These are phyloP conservation scores for Tapirus terrestris DNA, from an alignment of 2,113 vertebrate genomes.

Conservation along the genomic window DNA sequence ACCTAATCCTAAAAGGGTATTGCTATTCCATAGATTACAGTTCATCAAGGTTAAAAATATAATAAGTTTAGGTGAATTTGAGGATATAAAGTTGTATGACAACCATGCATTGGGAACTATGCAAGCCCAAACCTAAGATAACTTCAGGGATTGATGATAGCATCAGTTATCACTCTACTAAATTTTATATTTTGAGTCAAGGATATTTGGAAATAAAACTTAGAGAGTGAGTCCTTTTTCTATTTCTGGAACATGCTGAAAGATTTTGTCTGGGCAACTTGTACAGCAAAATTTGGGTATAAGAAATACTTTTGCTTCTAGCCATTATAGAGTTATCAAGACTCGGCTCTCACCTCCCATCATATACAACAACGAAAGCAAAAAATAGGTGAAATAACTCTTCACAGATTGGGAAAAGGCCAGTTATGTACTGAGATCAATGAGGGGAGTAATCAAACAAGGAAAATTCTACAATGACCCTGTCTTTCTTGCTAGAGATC, in stretches of 20 bases:
- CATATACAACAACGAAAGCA: background rate
- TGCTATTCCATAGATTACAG: background rate
- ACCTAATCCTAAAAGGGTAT: background rate
- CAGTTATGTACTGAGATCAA: background rate
- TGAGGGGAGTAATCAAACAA: background rate
- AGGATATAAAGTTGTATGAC: background rate
- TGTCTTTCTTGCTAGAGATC: background rate
- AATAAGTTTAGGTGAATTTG: background rate
- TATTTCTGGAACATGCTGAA: background rate
- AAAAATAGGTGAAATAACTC: background rate
- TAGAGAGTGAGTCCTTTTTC: background rate
- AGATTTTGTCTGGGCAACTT: background rate
- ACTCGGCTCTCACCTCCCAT: background rate
- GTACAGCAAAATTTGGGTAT: background rate
- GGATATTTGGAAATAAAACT: background rate
- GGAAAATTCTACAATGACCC: background rate
- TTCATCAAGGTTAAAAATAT: background rate
- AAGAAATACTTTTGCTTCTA: background rate
- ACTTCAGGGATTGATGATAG: background rate
- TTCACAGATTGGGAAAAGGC: background rate
- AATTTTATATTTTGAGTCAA: background rate
- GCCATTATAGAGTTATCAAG: background rate
- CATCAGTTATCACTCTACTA: background rate
- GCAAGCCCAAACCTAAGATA: background rate
- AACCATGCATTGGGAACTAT: background rate